Evolutionary conservation across 2,888 invertebrate genomes (phyloP).

Genomic region (Mythimna loreyi): DNA sequence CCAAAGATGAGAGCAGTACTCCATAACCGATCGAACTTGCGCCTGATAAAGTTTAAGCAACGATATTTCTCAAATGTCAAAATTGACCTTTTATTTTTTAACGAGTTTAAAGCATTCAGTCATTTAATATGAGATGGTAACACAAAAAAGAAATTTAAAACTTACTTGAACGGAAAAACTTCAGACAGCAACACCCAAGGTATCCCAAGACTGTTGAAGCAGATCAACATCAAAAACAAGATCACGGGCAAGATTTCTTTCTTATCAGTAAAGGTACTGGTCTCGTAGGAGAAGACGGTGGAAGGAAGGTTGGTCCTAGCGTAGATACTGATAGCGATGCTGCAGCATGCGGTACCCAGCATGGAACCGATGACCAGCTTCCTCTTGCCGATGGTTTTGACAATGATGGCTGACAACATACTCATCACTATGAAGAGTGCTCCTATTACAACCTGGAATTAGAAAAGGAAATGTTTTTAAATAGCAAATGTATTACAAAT

Average conservation of each 20-base stretch:
- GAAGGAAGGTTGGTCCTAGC: conserved; percentile 70
- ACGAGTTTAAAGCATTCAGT: too few species aligned
- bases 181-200: conserved; percentile 91
- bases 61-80: too few species aligned
- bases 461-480: too few species aligned
- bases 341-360: conserved; percentile 76
- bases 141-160: not conserved
- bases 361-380: conserved; percentile 81
- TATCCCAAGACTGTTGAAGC: conserved; percentile 83
- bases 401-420: conserved; percentile 79
- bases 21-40: too few species aligned
- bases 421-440: conserved; percentile 81
- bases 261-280: conserved; percentile 79
- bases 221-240: conserved; percentile 81
- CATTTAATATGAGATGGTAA: too few species aligned
- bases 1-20: too few species aligned
- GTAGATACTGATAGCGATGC: conserved; percentile 80
- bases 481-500: too few species aligned
- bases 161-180: conserved; percentile 90
- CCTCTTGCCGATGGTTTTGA: conserved; percentile 83
- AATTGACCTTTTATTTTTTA: too few species aligned
- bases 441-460: conserved; percentile 81
- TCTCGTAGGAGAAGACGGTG: conserved; percentile 83
- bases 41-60: too few species aligned
- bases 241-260: conserved; percentile 83